These are phyloP conservation scores for Pelmatolapia mariae DNA, from an alignment of 2,113 vertebrate genomes.

Conservation along the genomic window DNA sequence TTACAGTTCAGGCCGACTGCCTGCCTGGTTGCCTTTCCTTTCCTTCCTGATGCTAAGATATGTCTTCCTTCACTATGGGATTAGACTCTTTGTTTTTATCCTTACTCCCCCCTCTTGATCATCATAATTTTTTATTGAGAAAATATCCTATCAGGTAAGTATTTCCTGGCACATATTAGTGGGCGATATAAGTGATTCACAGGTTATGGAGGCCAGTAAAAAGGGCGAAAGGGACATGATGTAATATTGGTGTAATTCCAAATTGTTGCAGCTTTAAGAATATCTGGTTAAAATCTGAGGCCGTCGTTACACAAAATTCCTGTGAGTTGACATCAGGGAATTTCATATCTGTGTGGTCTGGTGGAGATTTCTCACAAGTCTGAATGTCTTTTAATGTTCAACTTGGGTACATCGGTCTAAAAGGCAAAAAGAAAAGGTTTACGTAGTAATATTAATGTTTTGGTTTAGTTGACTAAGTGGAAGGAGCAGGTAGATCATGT, in stretches of 20 bases:
- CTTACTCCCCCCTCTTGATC: not conserved
- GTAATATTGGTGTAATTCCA: not conserved
- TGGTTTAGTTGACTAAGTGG: not conserved
- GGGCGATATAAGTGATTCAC: not conserved
- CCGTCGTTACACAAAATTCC: not conserved
- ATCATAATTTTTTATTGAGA: not conserved
- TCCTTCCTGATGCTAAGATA: constrained; percentile 16
- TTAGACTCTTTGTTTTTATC: not conserved
- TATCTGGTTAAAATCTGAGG: not conserved
- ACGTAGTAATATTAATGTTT: not conserved
- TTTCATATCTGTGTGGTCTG: not conserved
- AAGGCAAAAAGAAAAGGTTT: not conserved
- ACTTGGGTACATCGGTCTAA: not conserved
- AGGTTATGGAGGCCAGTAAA: not conserved
- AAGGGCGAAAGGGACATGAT: not conserved
- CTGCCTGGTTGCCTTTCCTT: constrained; percentile 2
- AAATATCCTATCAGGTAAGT: not conserved
- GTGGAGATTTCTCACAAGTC: not conserved
- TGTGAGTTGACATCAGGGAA: not conserved
- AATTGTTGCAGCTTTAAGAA: not conserved
- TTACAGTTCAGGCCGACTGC: constrained; percentile 66
- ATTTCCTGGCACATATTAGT: not conserved
- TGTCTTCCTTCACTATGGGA: not conserved
- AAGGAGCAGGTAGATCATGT: not conserved
- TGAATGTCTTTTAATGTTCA: not conserved